These are phyloP conservation scores for Pyrocephalus nanus DNA, from an alignment of 2,797 vertebrate genomes.

Conservation along the genomic window DNA sequence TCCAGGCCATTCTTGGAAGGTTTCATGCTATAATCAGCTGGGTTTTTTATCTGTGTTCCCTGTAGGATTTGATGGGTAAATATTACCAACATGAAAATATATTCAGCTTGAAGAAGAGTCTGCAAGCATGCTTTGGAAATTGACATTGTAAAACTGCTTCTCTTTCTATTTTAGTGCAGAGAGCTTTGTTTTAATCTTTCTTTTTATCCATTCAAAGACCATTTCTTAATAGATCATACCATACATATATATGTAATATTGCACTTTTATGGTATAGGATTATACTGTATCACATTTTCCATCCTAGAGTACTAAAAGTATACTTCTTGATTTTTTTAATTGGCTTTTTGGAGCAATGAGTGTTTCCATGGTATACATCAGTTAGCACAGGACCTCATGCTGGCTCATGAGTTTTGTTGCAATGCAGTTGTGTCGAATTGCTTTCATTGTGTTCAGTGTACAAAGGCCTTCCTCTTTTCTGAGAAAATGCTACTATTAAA, in stretches of 20 bases:
- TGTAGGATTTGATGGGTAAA: background rate
- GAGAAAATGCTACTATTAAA: background rate
- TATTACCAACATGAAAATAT: background rate
- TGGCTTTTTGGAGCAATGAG: background rate
- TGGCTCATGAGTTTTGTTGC: background rate
- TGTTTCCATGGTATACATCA: background rate
- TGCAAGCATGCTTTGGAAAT: background rate
- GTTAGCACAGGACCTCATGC: background rate
- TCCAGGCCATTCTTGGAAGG: background rate
- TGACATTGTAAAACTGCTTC: background rate
- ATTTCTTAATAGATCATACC: background rate
- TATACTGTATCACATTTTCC: background rate
- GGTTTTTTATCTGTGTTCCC: background rate
- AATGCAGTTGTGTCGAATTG: background rate
- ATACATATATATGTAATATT: background rate
- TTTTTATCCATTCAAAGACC: background rate
- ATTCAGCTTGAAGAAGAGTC: background rate
- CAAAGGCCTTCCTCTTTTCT: background rate
- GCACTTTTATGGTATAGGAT: background rate
- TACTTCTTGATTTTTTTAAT: background rate
- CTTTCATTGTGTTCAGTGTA: background rate
- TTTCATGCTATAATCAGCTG: background rate
- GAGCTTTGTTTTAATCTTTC: background rate
- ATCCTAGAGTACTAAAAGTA: background rate
- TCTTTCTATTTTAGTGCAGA: background rate